phyloP scores from a whole-genome alignment of 2,113 vertebrate genomes.

The Takifugu flavidus region DNA sequence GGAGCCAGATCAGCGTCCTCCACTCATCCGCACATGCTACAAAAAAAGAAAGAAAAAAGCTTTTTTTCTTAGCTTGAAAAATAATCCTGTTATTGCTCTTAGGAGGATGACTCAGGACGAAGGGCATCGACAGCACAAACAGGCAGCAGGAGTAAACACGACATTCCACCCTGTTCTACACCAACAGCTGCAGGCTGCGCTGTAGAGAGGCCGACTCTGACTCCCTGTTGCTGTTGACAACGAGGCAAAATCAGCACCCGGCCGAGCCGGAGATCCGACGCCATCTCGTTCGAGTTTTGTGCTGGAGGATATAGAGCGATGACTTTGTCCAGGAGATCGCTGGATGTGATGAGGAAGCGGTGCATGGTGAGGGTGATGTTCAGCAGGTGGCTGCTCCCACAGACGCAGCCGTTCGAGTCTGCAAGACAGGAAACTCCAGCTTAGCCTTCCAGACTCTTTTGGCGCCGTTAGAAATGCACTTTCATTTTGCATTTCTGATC shows the following conservation, averaged over 20 bases:
- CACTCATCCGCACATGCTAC: constrained; percentile 21
- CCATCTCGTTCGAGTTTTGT: constrained; percentile 12
- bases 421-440: constrained; percentile 43
- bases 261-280: constrained; percentile 34
- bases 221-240: constrained; percentile 66
- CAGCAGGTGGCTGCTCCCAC: constrained; percentile 83
- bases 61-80: constrained; percentile 16
- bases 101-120: background rate
- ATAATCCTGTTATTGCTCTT: constrained; percentile 11
- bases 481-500: too few species aligned
- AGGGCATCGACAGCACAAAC: constrained; percentile 4
- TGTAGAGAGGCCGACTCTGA: constrained; percentile 47
- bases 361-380: constrained; percentile 94
- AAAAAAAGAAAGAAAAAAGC: background rate
- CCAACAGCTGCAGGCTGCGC: constrained; percentile 43
- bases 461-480: too few species aligned
- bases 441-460: background rate
- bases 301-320: constrained; percentile 88
- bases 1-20: constrained; percentile 28
- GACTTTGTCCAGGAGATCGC: constrained; percentile 87
- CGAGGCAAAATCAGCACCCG: constrained; percentile 41
- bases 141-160: constrained; percentile 35
- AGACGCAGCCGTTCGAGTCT: constrained; percentile 87
- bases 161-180: constrained; percentile 38
- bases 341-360: constrained; percentile 85